phyloP scores from a whole-genome alignment of 2,797 vertebrate genomes.

The Aplochiton taeniatus region DNA sequence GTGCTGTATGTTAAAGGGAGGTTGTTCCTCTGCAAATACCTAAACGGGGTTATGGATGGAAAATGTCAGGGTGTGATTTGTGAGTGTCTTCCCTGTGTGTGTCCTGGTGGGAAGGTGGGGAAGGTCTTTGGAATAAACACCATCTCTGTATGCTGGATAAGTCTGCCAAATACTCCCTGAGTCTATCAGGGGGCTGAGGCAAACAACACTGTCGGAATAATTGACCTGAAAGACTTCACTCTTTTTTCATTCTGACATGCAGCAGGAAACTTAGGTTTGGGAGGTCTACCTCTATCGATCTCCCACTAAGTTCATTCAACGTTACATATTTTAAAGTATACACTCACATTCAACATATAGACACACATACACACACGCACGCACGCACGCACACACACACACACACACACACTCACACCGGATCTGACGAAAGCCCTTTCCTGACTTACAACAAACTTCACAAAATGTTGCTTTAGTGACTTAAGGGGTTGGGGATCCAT shows the following conservation, averaged over 20 bases:
- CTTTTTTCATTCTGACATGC: slow-evolving; percentile 45
- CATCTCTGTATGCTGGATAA: slow-evolving; percentile 30
- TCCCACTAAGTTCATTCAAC: slow-evolving; percentile 43
- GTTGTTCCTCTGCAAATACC: not conserved
- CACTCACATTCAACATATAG: not conserved
- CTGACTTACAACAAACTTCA: not conserved
- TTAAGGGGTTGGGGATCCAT: not conserved
- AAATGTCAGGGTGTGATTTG: slow-evolving; percentile 29
- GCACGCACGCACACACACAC: not conserved
- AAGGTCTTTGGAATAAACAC: slow-evolving; percentile 12
- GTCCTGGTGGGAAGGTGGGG: slow-evolving; percentile 21
- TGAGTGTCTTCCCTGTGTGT: slow-evolving; percentile 9
- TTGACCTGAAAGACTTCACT: slow-evolving; percentile 62
- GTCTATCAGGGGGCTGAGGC: slow-evolving; percentile 47
- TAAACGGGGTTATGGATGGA: slow-evolving; percentile 10
- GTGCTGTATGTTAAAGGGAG: too few relatives aligned
- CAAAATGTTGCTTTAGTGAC: slow-evolving; percentile 18
- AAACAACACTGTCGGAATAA: slow-evolving; percentile 49
- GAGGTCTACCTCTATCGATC: slow-evolving; percentile 39
- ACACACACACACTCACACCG: slow-evolving; percentile 16
- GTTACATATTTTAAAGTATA: slow-evolving; percentile 28
- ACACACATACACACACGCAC: slow-evolving; percentile 2
- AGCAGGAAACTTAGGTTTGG: slow-evolving; percentile 46
- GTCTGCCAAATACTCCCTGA: slow-evolving; percentile 21
- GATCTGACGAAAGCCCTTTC: not conserved